Conservation (phyloP, 2,797 vertebrate species). For the Semaprochilodus insignis region DNA sequence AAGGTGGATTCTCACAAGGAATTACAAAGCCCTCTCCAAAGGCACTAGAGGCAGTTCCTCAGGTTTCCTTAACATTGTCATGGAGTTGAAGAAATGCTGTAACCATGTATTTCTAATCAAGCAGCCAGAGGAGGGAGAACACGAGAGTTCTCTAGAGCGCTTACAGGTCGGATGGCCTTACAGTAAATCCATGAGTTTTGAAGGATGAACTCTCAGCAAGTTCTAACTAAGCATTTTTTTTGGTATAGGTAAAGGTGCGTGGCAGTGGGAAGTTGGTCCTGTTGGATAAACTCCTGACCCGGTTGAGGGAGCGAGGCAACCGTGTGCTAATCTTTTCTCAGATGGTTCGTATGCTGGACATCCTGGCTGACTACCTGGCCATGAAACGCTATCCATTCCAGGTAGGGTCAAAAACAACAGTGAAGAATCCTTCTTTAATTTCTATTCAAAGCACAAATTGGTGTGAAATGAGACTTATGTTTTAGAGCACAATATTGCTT, state of each 20-base stretch:
- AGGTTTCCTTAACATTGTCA: conserved; percentile 98
- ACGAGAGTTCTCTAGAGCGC: conserved; percentile 81
- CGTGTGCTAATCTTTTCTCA: conserved; percentile 98
- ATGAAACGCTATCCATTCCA: conserved; percentile 96
- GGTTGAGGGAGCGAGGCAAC: conserved; percentile 93
- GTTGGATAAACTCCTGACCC: conserved; percentile 93
- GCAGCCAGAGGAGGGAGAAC: conserved; percentile 86
- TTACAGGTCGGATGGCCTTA: conserved; percentile 79
- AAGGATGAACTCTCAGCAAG: neutral
- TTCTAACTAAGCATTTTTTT: neutral
- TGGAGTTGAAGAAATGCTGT: conserved; percentile 99
- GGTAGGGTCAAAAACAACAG: conserved; percentile 72
- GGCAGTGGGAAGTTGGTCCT: conserved; percentile 98
- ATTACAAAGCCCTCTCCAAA: conserved; percentile 95
- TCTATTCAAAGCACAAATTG: neutral
- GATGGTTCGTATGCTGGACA: conserved; percentile 99
- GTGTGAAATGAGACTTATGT: neutral
- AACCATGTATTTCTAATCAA: conserved; percentile 97
- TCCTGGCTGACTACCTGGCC: conserved; percentile 94
- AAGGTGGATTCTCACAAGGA: conserved; percentile 99
- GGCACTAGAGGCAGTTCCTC: conserved; percentile 93
- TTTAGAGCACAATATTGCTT: neutral
- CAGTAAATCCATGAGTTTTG: neutral
- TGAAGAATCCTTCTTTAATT: neutral
- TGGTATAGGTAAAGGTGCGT: conserved; percentile 85